Evolutionary conservation across 2,888 invertebrate genomes (phyloP).

Genomic region (Drosophila rubida): DNA sequence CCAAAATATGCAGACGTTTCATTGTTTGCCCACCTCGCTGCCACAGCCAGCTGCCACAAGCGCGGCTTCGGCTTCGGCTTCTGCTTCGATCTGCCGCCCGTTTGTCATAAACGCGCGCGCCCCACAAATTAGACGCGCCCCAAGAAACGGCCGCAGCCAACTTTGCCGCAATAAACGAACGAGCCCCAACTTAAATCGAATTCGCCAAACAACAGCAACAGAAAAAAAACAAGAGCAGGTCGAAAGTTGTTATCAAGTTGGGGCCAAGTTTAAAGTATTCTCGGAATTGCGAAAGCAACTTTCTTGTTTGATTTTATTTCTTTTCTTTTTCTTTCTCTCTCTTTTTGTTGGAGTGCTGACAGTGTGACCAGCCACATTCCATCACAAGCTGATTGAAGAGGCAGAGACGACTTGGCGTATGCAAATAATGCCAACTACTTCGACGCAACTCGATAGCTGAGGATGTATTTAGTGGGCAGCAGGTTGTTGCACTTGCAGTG

Average conservation of each 20-base stretch:
- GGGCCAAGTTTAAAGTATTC: constrained; percentile 50
- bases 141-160: constrained; percentile 26
- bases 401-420: too few species aligned
- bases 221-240: neutral
- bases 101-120: constrained; percentile 46
- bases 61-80: too few species aligned
- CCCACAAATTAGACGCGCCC: constrained; percentile 37
- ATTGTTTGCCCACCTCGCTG: constrained; percentile 52
- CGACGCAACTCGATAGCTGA: too few species aligned
- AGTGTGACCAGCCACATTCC: too few species aligned
- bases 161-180: constrained; percentile 38
- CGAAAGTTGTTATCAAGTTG: constrained; percentile 50
- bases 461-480: too few species aligned
- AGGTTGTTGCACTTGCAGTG: too few species aligned
- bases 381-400: too few species aligned
- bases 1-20: constrained; percentile 76
- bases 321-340: constrained; percentile 1
- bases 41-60: constrained; percentile 18
- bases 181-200: constrained; percentile 62
- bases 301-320: constrained; percentile 4
- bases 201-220: constrained; percentile 28
- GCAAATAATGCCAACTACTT: too few species aligned
- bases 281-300: constrained; percentile 32
- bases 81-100: constrained; percentile 28
- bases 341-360: neutral